phyloP scores from a whole-genome alignment of 2,888 invertebrate species.

The Antheraea assamensis region DNA sequence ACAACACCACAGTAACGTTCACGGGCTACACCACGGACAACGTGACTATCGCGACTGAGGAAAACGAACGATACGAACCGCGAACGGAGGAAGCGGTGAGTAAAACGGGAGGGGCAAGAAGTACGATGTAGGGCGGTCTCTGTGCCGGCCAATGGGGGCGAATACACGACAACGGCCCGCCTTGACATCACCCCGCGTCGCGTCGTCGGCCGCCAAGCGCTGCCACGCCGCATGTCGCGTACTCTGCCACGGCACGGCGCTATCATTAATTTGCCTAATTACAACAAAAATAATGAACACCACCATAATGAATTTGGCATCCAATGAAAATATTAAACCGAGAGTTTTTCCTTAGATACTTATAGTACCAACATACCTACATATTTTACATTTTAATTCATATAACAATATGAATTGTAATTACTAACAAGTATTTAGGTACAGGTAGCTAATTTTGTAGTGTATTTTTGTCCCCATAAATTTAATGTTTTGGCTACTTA shows the following conservation, averaged over 20 bases:
- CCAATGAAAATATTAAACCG: constrained; percentile 25
- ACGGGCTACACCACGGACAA: constrained; percentile 56
- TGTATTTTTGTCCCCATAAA: background rate
- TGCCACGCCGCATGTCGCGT: constrained; percentile 25
- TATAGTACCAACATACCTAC: constrained; percentile 1
- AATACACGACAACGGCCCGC: constrained; percentile 31
- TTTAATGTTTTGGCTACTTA: background rate
- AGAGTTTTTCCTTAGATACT: constrained; percentile 13
- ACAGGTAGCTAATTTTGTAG: background rate
- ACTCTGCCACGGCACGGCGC: constrained; percentile 34
- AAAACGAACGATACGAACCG: constrained; percentile 37
- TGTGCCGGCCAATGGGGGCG: constrained; percentile 53
- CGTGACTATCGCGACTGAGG: constrained; percentile 66
- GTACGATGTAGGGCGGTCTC: constrained; percentile 48
- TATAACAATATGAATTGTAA: background rate
- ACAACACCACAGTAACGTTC: constrained; percentile 61
- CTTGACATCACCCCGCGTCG: constrained; percentile 29
- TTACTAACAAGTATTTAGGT: background rate
- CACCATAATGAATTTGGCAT: constrained; percentile 55
- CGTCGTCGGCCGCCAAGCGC: constrained; percentile 22
- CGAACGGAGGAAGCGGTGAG: constrained; percentile 30
- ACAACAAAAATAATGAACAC: constrained; percentile 72
- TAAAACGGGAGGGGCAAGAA: constrained; percentile 45
- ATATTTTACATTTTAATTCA: background rate
- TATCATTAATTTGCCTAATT: constrained; percentile 76